Percentiles rank a stretch among this genome's conserved stretches.
phyloP scores from a whole-genome alignment of 1,140 invertebrate species.

The Plectrocnemia conspersa region DNA sequence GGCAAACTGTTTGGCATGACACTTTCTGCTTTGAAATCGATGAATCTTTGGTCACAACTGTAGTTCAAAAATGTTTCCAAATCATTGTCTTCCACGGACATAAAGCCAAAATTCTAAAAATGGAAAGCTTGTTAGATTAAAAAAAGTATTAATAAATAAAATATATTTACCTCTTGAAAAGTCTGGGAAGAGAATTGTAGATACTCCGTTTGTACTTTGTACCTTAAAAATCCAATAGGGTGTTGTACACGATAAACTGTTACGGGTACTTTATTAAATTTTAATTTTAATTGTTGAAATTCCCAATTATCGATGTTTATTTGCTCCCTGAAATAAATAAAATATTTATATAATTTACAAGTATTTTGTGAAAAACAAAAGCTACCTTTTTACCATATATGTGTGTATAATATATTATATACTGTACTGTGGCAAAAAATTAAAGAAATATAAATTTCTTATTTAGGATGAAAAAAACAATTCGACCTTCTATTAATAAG shows the following conservation, averaged over 20 bases:
- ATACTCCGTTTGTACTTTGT: slow-evolving; percentile 3
- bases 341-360: too few species aligned
- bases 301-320: too few species aligned
- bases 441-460: too few species aligned
- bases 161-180: slow-evolving; percentile 1
- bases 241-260: slow-evolving; percentile 16
- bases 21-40: neutral
- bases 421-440: too few species aligned
- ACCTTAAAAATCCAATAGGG: slow-evolving; percentile 17
- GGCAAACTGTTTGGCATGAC: neutral
- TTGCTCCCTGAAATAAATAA: too few species aligned
- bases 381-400: too few species aligned
- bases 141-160: neutral
- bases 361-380: too few species aligned
- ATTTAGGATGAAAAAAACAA: too few species aligned
- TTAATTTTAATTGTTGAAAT: too few species aligned
- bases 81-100: neutral
- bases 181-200: neutral
- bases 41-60: slow-evolving; percentile 11
- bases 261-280: too few species aligned
- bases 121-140: neutral
- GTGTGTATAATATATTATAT: too few species aligned
- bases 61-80: neutral
- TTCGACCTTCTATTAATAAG: too few species aligned
- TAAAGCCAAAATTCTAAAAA: neutral